Evolutionary conservation across 2,797 vertebrate species (phyloP).

Genomic region (Artibeus lituratus): DNA sequence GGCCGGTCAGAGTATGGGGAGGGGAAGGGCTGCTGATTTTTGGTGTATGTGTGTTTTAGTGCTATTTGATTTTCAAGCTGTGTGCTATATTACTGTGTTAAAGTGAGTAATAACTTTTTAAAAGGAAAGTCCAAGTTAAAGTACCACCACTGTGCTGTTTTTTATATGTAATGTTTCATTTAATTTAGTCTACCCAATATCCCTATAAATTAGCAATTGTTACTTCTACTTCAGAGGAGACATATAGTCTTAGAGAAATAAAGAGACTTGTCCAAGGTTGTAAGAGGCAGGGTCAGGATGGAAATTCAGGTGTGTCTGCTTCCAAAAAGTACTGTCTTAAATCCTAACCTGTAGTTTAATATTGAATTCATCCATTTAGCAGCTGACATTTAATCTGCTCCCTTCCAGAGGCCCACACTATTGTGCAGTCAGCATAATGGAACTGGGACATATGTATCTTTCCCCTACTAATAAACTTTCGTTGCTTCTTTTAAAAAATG

Average conservation of each 20-base stretch:
- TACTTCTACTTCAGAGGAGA: neutral
- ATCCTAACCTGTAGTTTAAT: neutral
- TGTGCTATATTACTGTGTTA: neutral
- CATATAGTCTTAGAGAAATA: neutral
- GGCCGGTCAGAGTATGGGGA: neutral
- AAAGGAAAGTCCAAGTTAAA: neutral
- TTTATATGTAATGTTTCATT: neutral
- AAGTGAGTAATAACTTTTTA: neutral
- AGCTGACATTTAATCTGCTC: neutral
- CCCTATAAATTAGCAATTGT: neutral
- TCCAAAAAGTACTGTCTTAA: conserved; percentile 4
- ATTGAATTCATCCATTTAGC: neutral
- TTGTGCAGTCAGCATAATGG: neutral
- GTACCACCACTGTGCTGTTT: neutral
- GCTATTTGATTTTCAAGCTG: conserved; percentile 10
- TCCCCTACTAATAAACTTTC: neutral
- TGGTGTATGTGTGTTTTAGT: neutral
- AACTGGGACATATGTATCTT: neutral
- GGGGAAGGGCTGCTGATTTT: neutral
- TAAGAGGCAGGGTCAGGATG: neutral
- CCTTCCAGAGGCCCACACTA: neutral
- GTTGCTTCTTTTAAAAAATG: neutral
- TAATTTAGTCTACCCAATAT: conserved; percentile 10
- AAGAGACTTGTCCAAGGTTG: conserved; percentile 5
- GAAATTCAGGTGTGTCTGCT: neutral